phyloP scores from a whole-genome alignment of 2,888 invertebrate species.

The Helicoverpa assulta region DNA sequence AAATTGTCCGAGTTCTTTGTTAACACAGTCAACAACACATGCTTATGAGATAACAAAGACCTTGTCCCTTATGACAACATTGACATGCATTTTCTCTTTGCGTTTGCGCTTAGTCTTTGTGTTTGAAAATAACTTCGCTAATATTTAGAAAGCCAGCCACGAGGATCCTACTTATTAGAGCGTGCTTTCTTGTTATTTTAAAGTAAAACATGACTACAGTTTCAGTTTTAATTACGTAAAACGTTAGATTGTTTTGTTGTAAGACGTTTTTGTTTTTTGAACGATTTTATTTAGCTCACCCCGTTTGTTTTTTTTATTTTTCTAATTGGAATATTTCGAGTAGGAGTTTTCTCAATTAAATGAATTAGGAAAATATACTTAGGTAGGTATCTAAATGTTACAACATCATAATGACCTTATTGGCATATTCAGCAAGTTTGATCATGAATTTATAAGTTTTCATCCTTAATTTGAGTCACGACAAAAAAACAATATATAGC shows the following conservation, averaged over 20 bases:
- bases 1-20: conserved; percentile 46
- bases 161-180: conserved; percentile 44
- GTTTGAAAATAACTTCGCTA: conserved; percentile 24
- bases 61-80: conserved; percentile 27
- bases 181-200: conserved; percentile 31
- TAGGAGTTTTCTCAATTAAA: conserved; percentile 12
- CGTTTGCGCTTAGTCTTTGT: conserved; percentile 22
- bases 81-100: conserved; percentile 15
- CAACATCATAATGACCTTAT: too few relatives aligned
- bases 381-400: conserved; percentile 2
- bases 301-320: too few relatives aligned
- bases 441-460: too few relatives aligned
- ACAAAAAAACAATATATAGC: too few relatives aligned
- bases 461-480: too few relatives aligned
- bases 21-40: conserved; percentile 29
- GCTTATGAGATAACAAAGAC: conserved; percentile 25
- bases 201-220: conserved; percentile 3
- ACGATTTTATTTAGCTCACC: too few relatives aligned
- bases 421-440: too few relatives aligned
- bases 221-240: neutral
- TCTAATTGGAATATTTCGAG: too few relatives aligned
- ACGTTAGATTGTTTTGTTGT: neutral
- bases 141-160: conserved; percentile 51
- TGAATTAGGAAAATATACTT: neutral
- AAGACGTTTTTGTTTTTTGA: too few relatives aligned